These are phyloP conservation scores for Erpobdella octoculata DNA, from an alignment of 2,888 invertebrate genomes.

Conservation along the genomic window DNA sequence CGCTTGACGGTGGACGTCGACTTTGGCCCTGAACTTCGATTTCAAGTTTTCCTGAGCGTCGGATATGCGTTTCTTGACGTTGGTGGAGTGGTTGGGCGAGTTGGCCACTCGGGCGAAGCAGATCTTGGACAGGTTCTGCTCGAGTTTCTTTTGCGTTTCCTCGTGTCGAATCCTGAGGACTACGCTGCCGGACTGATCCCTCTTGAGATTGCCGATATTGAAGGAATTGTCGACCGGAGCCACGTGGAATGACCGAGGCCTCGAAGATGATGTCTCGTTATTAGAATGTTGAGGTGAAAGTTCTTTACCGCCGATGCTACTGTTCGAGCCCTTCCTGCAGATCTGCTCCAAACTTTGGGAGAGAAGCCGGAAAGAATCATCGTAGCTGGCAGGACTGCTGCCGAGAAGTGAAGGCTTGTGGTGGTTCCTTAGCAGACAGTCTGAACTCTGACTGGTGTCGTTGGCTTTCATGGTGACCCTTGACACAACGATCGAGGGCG, in stretches of 20 bases:
- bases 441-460: background rate
- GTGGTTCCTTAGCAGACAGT: too few relatives aligned
- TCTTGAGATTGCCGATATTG: background rate
- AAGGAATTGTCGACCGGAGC: background rate
- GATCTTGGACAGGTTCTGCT: conserved; percentile 19
- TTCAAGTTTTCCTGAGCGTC: conserved; percentile 22
- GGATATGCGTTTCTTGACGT: conserved; percentile 14
- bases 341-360: conserved; percentile 24
- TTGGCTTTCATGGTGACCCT: background rate
- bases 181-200: background rate
- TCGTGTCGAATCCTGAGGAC: conserved; percentile 18
- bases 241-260: background rate
- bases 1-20: background rate
- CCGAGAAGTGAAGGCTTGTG: too few relatives aligned
- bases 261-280: background rate
- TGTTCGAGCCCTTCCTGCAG: conserved; percentile 4
- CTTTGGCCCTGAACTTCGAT: conserved; percentile 17
- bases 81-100: background rate
- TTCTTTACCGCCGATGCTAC: background rate
- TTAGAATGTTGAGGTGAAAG: background rate
- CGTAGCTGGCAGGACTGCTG: conserved; percentile 3
- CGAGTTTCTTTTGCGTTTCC: conserved; percentile 17
- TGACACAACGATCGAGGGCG: background rate
- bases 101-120: too few relatives aligned
- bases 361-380: conserved; percentile 19